Conservation (phyloP, 2,797 vertebrate species). For the Eurystomus glaucurus region DNA sequence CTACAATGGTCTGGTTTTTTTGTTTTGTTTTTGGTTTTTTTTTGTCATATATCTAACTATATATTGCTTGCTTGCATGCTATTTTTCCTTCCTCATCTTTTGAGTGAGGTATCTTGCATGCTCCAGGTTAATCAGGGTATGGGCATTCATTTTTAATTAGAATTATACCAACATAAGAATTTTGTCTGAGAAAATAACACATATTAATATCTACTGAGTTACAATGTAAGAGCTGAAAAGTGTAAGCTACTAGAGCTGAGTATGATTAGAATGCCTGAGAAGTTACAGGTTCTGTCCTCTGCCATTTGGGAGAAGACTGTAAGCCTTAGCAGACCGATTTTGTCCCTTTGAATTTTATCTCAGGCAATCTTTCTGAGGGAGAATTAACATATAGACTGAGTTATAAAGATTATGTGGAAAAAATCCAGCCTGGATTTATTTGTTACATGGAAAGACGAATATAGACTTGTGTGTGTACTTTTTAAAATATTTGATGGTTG, state of each 20-base stretch:
- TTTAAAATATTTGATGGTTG: conserved; percentile 6
- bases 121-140: not conserved
- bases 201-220: not conserved
- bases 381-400: not conserved
- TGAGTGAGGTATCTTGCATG: not conserved
- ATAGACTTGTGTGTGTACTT: not conserved
- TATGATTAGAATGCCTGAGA: not conserved
- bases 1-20: not conserved
- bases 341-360: not conserved
- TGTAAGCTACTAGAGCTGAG: not conserved
- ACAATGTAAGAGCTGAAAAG: not conserved
- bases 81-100: not conserved
- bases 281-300: not conserved
- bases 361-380: not conserved
- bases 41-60: not conserved
- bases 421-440: not conserved
- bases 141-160: not conserved
- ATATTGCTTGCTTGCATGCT: not conserved
- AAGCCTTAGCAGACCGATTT: not conserved
- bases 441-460: not conserved
- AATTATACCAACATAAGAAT: not conserved
- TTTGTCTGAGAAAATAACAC: not conserved
- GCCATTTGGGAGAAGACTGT: not conserved
- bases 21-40: not conserved
- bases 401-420: not conserved